A percentile compares a stretch with the other conserved stretches of the same genome.
Conservation (phyloP, 1,140 invertebrate species). For the Drosophila biarmipes region DNA sequence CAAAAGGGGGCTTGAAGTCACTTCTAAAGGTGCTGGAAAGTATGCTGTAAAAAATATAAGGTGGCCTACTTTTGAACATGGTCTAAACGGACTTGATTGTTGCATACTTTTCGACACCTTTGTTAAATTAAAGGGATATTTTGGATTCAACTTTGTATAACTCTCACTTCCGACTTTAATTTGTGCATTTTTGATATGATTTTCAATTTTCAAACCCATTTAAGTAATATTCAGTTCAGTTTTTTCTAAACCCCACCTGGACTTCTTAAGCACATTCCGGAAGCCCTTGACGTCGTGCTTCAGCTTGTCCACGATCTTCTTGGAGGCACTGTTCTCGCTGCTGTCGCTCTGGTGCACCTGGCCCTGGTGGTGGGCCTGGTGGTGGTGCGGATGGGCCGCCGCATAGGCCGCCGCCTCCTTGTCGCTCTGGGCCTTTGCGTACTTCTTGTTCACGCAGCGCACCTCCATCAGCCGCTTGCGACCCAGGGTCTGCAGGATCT, state of each 20-base stretch:
- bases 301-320: constrained; percentile 92
- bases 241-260: constrained; percentile 75
- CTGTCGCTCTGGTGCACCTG: constrained; percentile 85
- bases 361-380: constrained; percentile 83
- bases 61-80: no score
- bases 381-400: constrained; percentile 63
- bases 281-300: constrained; percentile 92
- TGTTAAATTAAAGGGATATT: no score
- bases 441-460: constrained; percentile 84
- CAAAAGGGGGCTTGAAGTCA: no score
- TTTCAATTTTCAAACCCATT: no score
- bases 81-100: no score
- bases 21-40: no score
- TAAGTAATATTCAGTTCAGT: no score
- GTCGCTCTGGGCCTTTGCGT: constrained; percentile 73
- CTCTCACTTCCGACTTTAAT: no score
- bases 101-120: no score
- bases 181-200: no score
- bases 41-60: no score
- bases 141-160: no score
- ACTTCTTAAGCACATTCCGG: constrained; percentile 88
- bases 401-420: constrained; percentile 69
- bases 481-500: constrained; percentile 94
- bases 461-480: constrained; percentile 95
- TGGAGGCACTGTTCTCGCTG: constrained; percentile 88